Conservation (phyloP, 2,888 invertebrate genomes). For the Macrostomum cliftonense region DNA sequence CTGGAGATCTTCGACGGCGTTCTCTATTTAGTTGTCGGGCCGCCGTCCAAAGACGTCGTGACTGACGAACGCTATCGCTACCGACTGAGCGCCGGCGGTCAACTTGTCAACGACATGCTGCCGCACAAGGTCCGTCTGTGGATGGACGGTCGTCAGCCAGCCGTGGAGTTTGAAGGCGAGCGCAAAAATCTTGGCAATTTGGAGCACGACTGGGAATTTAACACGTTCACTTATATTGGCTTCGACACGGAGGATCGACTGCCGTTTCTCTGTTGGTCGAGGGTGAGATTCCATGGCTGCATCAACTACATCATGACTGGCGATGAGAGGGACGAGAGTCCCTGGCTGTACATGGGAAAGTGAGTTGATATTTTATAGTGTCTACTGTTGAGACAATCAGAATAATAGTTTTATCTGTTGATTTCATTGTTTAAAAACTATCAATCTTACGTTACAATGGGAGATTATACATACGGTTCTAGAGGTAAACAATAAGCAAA, state of each 20-base stretch:
- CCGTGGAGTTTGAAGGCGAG: conserved; percentile 18
- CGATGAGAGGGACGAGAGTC: not conserved
- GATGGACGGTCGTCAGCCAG: conserved; percentile 10
- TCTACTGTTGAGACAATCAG: no score
- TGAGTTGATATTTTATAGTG: no score
- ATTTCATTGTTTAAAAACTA: no score
- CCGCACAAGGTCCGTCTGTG: conserved; percentile 20
- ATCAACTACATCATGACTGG: conserved; percentile 22
- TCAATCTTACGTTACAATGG: no score
- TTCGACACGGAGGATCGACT: conserved; percentile 17
- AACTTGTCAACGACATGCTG: conserved; percentile 22
- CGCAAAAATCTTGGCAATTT: conserved; percentile 11
- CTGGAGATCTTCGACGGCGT: no score
- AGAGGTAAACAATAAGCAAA: no score
- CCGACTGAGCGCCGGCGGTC: conserved; percentile 11
- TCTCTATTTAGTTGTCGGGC: no score
- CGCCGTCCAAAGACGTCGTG: no score
- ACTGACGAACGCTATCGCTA: not conserved
- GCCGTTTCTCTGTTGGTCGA: conserved; percentile 28
- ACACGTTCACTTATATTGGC: conserved; percentile 16
- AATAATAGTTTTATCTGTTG: no score
- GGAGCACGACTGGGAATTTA: conserved; percentile 7
- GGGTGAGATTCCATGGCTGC: conserved; percentile 26
- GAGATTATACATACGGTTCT: no score
- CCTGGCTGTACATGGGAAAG: not conserved